A percentile compares a stretch with the other conserved stretches of the same genome.
phyloP scores from a whole-genome alignment of 2,113 vertebrate species.

The Entosphenus tridentatus region DNA sequence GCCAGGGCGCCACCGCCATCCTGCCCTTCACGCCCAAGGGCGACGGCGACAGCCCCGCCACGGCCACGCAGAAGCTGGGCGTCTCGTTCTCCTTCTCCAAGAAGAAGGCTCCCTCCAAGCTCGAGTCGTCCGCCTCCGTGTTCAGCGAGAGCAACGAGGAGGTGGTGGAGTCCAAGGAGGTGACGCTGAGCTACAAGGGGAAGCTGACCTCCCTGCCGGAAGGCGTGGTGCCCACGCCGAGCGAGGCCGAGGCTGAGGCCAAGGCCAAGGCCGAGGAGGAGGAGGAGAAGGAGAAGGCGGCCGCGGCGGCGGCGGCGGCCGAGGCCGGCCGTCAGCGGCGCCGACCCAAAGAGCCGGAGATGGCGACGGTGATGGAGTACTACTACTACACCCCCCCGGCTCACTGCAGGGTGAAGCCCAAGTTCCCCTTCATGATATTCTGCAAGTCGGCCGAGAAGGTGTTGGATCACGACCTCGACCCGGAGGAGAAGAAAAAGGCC shows the following conservation, averaged over 20 bases:
- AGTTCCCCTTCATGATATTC: conserved; percentile 86
- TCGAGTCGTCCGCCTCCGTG: conserved; percentile 78
- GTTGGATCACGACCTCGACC: too few relatives aligned
- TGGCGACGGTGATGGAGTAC: conserved; percentile 28
- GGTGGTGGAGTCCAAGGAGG: conserved; percentile 34
- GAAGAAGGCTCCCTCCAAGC: conserved; percentile 64
- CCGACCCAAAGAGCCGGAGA: conserved; percentile 1
- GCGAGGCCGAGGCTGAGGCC: conserved; percentile 19
- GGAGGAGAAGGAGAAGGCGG: conserved; percentile 17
- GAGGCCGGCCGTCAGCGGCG: background rate
- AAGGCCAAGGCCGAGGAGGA: conserved; percentile 18
- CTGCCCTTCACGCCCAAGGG: conserved; percentile 42
- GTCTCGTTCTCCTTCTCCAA: conserved; percentile 95
- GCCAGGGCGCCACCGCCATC: conserved; percentile 21
- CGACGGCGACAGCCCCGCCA: conserved; percentile 21
- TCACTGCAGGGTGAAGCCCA: conserved; percentile 85
- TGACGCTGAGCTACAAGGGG: conserved; percentile 22
- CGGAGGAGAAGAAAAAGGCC: too few relatives aligned
- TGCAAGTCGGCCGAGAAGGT: conserved; percentile 60
- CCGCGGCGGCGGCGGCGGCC: conserved; percentile 11
- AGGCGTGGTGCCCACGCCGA: background rate
- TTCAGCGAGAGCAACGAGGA: conserved; percentile 77
- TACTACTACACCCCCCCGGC: conserved; percentile 89
- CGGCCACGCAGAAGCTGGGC: conserved; percentile 48
- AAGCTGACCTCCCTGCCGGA: conserved; percentile 15